Percentiles rank a stretch among this genome's conserved stretches.
Evolutionary conservation across 2,797 vertebrate species (phyloP).

Genomic region (Basileuterus tristriatus): DNA sequence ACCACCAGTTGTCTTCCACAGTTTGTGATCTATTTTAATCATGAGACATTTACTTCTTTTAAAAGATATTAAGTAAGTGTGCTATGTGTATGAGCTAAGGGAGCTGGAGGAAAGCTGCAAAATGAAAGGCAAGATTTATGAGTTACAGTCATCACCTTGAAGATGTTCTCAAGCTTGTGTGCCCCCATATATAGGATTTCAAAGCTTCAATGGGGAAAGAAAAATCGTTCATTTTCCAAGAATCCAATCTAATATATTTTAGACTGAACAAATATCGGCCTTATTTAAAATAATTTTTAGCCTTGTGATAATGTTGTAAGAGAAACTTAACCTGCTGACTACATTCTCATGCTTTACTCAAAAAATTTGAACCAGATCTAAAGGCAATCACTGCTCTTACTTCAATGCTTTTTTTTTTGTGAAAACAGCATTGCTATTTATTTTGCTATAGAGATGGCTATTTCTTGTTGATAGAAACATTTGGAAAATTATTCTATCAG

Average conservation of each 20-base stretch:
- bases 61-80: conserved; percentile 51
- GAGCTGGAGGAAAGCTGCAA: background rate
- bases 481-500: background rate
- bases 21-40: conserved; percentile 12
- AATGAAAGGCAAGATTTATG: conserved; percentile 41
- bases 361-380: background rate
- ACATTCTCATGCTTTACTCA: background rate
- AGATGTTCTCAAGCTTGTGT: conserved; percentile 19
- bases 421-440: background rate
- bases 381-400: background rate
- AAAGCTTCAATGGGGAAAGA: background rate
- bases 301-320: background rate
- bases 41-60: conserved; percentile 48
- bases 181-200: background rate
- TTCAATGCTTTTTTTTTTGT: background rate
- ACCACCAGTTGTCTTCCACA: background rate
- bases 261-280: background rate
- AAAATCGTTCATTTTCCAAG: conserved; percentile 1
- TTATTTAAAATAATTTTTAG: background rate
- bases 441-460: background rate
- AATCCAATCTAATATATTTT: background rate
- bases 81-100: background rate
- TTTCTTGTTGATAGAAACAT: background rate
- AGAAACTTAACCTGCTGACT: background rate
- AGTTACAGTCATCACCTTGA: conserved; percentile 50